Evolutionary conservation across 2,797 vertebrate genomes (phyloP), one percentile per base, ranked within the genome.

Genomic region (Enteromius thamalakanensis): DNA sequence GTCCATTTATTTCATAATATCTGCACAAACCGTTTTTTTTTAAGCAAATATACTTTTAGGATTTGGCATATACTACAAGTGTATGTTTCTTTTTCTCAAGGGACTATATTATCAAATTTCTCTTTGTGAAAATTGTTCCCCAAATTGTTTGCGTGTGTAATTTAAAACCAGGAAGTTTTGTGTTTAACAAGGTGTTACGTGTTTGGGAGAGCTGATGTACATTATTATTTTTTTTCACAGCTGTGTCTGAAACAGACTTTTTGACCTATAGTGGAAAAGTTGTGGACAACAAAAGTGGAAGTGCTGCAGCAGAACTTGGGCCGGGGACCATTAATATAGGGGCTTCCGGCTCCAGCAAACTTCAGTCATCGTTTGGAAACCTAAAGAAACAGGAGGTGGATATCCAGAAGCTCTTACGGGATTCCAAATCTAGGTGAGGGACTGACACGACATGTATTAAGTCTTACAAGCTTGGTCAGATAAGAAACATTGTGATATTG

Each of bases 321-420:
- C 87, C 85, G 3, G 37, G 94, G 71, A 92, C 21, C n/a, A 7
- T 97, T 78, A 95, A 80, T 15, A 0, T 95, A 6, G 88, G 91
- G n/a, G 94, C 92, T 64, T 91, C 91, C 81, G 94, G 95, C 34
- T 89, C 89, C 0, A 93, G 94, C 88, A 95, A 96, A 90, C 95
- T 96, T 0, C 91, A 95, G 84, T 97, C 95, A 1, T 95, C 94
- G 0, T 99, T 99, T 88, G 97, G 97, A 65, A 94, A 90, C 76
- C 90, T 99, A 85, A 96, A 93, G 90, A 99, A 98, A 89, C 94
- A 98, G 86, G 97, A 98, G 85, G 76, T 96, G 80, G 96, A 97
- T 75, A 84, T 98, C 84, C 95, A 95, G 87, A 95, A 95, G 87
- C 92, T 99, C 70, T 93, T 97, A 76, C 88, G 83, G 81, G 93